Base-by-base conservation (phyloP, 2,888 invertebrate genomes). In the Drosophila sordidapex region DNA sequence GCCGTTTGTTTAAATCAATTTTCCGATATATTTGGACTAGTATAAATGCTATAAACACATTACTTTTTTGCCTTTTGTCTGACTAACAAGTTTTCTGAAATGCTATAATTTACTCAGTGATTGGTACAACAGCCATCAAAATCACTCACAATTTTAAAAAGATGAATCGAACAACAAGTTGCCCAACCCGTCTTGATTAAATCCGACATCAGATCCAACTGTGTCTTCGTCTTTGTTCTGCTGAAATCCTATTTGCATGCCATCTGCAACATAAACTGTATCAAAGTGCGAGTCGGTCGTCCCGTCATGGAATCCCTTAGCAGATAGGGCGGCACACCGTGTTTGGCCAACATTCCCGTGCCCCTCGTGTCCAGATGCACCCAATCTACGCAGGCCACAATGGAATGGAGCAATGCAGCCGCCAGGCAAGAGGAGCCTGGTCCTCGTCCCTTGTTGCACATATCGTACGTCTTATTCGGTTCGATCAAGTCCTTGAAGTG, bases 351-450 rank as follows among this genome's bases (percentile, higher is more conserved):
- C 94, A 95, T 95, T 53, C 96, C 96, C 56, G 96, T 96, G 69
- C 96, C 96, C 40, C 96, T 95, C 70, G 95, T 96, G 92, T 96
- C 96, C 89, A 96, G 84, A 92, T 96, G 96, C 82, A 96, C 90
- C 96, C 96, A 96, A 69, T 95, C 94, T 31, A 94, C 91, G 87
- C 94, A 94, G 1, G 92, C 93, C 11, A 96, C 94, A 93, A 96
- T 95, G 90, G 95, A 94, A 92, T 93, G 93, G 0, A 96, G 92
- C 76, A 96, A 95, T 2, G 96, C 96, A 0, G 96, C 96, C 6
- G 96, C 95, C 48, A 95, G 93, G 83, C 96, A 96, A 0, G 96
- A 94, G 0, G 95, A 94, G 0, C 94, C 96, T 11, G 92, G 92
- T 0, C 94, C 94, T 1, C 91, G 91, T 0, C 95, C 95, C 53